Conservation (phyloP, 2,113 vertebrate genomes). For the Cisticola juncidis region DNA sequence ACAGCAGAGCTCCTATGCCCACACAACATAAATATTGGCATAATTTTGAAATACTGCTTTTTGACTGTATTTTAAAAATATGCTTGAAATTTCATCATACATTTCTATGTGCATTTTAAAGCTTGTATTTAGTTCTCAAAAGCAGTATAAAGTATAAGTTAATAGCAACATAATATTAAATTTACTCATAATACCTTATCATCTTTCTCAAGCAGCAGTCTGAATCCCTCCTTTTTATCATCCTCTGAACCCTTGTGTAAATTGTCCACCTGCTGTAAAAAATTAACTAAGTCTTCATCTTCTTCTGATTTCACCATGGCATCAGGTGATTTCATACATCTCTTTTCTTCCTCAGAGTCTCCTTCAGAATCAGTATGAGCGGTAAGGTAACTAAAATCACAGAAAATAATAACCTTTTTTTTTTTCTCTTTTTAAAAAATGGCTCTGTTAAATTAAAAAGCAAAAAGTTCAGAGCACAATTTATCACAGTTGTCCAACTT, state of each 20-base stretch:
- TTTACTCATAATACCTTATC: slow-evolving; percentile 77
- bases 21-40: background rate
- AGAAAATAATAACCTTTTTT: slow-evolving; percentile 16
- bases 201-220: slow-evolving; percentile 78
- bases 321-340: background rate
- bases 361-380: slow-evolving; percentile 94
- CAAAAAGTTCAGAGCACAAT: background rate
- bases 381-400: slow-evolving; percentile 88
- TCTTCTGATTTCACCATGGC: slow-evolving; percentile 9
- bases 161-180: background rate
- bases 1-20: background rate
- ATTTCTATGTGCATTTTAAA: background rate
- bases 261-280: slow-evolving; percentile 81
- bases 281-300: slow-evolving; percentile 70
- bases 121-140: background rate
- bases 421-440: background rate
- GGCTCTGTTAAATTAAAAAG: background rate
- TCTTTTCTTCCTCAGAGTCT: slow-evolving; percentile 69
- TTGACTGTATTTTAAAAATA: background rate
- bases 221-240: slow-evolving; percentile 81
- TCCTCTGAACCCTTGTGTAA: slow-evolving; percentile 77
- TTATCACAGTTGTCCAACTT: background rate
- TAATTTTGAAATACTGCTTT: background rate
- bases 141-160: background rate
- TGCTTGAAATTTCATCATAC: background rate